A percentile compares a stretch with the other conserved stretches of the same genome.
Conservation (phyloP, 2,888 invertebrate genomes). For the Cacoxenus indagator region DNA sequence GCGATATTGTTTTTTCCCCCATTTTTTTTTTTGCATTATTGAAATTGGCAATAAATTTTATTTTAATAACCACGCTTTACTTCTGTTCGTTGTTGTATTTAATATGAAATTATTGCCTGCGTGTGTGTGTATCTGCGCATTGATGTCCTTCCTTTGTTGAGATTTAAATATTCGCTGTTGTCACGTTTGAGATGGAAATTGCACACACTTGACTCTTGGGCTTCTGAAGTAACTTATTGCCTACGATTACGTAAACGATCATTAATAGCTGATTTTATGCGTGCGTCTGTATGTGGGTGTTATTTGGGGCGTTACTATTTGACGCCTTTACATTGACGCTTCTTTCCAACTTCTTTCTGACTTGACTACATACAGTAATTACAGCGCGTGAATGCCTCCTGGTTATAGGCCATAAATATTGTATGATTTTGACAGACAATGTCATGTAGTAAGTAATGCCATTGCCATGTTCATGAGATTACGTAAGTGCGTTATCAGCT, state of each 20-base stretch:
- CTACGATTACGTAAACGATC: slow-evolving; percentile 50
- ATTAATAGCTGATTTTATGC: slow-evolving; percentile 39
- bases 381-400: background rate
- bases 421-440: background rate
- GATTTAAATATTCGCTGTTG: slow-evolving; percentile 29
- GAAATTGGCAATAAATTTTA: slow-evolving; percentile 45
- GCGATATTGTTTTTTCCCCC: background rate
- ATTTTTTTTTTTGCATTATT: background rate
- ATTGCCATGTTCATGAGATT: background rate
- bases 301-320: background rate
- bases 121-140: background rate
- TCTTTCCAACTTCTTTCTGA: slow-evolving; percentile 29
- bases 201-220: slow-evolving; percentile 7
- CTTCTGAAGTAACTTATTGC: slow-evolving; percentile 49
- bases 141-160: background rate
- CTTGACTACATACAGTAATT: slow-evolving; percentile 1
- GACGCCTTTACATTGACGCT: background rate
- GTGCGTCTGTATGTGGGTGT: slow-evolving; percentile 1
- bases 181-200: slow-evolving; percentile 48
- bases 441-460: background rate
- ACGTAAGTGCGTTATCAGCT: slow-evolving; percentile 31
- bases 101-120: background rate
- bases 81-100: background rate
- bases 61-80: slow-evolving; percentile 42
- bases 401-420: background rate